These are phyloP conservation scores for Brachionus manjavacas DNA, from an alignment of 1,140 invertebrate genomes.

Conservation along the genomic window DNA sequence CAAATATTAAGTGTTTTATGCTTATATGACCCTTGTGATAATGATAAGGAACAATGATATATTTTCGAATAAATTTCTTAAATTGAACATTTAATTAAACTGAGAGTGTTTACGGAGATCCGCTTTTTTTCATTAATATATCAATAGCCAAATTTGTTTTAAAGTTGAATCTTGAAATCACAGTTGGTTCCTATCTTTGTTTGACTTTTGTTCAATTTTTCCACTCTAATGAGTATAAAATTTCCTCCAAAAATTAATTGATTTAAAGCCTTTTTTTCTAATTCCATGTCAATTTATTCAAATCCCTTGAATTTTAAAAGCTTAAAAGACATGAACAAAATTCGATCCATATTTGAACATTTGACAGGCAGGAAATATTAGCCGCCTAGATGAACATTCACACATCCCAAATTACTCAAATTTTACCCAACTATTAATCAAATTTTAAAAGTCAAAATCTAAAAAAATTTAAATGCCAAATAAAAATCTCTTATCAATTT, in stretches of 20 bases:
- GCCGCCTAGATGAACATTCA: not conserved
- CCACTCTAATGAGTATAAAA: not conserved
- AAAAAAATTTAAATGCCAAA: not conserved
- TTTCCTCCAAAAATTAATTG: not conserved
- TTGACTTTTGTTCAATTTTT: not conserved
- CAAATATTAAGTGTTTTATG: constrained; percentile 6
- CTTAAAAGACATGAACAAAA: not conserved
- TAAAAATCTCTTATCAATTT: not conserved
- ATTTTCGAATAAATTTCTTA: not conserved
- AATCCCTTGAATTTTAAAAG: not conserved
- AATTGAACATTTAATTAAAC: not conserved
- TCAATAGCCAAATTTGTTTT: not conserved
- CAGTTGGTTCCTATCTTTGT: not conserved
- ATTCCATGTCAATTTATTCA: not conserved
- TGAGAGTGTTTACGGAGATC: not conserved
- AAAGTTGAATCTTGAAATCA: not conserved
- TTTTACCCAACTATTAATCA: not conserved
- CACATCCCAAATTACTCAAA: not conserved
- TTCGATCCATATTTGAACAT: not conserved
- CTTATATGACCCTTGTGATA: constrained; percentile 1
- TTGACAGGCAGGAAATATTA: not conserved
- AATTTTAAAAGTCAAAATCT: not conserved
- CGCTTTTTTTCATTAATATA: not conserved
- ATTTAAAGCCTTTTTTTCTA: not conserved
- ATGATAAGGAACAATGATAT: not conserved